These are phyloP conservation scores for Epicauta chinensis DNA, from an alignment of 1,140 invertebrate species.

Conservation along the genomic window DNA sequence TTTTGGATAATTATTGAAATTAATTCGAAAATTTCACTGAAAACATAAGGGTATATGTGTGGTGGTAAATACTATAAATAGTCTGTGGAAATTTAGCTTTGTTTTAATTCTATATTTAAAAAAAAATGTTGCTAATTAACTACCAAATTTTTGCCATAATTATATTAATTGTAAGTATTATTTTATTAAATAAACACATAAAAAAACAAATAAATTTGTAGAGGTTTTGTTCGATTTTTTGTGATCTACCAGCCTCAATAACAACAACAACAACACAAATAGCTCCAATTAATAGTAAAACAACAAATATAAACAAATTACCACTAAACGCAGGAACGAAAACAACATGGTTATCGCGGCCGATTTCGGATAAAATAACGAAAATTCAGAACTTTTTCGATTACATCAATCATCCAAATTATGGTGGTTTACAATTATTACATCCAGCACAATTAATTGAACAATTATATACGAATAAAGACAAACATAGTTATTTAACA, in stretches of 20 bases:
- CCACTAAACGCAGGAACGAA: not conserved
- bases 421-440: conserved; percentile 8
- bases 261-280: not conserved
- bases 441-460: conserved; percentile 4
- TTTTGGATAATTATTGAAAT: no score
- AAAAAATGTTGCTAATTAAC: no score
- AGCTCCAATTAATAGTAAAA: not conserved
- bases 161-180: no score
- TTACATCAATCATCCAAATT: conserved; percentile 6
- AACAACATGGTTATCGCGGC: not conserved
- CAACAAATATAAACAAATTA: not conserved
- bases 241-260: no score
- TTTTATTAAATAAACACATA: no score
- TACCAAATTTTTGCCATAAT: no score
- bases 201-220: not conserved
- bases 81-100: no score
- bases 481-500: not conserved
- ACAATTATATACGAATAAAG: not conserved
- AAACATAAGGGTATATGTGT: no score
- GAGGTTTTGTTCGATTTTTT: not conserved
- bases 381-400: not conserved
- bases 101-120: no score
- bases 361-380: not conserved
- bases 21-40: no score
- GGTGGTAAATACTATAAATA: no score